These are phyloP conservation scores for Actenoides hombroni DNA, from an alignment of 2,113 vertebrate species.

Conservation along the genomic window DNA sequence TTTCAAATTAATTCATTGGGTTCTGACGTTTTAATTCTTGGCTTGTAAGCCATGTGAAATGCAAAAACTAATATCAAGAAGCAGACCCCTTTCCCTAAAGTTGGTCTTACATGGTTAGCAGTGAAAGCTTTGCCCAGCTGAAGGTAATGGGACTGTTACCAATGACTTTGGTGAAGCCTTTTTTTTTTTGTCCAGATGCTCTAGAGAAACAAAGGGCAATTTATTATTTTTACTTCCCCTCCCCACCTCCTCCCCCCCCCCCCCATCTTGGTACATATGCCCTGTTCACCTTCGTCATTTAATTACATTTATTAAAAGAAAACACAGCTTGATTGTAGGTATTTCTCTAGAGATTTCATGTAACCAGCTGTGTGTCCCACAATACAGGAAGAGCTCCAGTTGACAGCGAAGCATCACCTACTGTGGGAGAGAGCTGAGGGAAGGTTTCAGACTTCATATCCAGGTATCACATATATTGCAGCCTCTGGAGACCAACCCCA, in stretches of 20 bases:
- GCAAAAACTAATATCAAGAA: neutral
- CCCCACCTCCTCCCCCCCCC: no score
- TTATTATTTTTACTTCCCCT: no score
- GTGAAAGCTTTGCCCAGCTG: neutral
- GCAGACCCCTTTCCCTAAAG: neutral
- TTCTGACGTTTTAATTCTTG: neutral
- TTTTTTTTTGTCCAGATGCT: neutral
- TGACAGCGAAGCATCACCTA: neutral
- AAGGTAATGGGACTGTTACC: neutral
- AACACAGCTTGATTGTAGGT: neutral
- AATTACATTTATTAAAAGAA: neutral
- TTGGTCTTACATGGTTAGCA: neutral
- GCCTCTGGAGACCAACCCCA: neutral
- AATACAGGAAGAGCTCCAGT: neutral
- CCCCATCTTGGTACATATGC: neutral
- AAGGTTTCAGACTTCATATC: neutral
- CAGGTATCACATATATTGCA: fast-evolving
- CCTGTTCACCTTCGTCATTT: neutral
- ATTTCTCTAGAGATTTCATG: neutral
- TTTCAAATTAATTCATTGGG: neutral
- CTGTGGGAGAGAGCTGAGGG: neutral
- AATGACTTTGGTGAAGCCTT: neutral
- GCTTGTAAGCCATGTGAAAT: neutral
- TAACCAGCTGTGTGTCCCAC: neutral
- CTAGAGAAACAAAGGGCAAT: neutral